Percentiles rank a stretch among this genome's conserved stretches.
These are phyloP conservation scores for Geodia barretti DNA, from an alignment of 37 sponge, comb jelly and placozoan species.

Conservation along the genomic window DNA sequence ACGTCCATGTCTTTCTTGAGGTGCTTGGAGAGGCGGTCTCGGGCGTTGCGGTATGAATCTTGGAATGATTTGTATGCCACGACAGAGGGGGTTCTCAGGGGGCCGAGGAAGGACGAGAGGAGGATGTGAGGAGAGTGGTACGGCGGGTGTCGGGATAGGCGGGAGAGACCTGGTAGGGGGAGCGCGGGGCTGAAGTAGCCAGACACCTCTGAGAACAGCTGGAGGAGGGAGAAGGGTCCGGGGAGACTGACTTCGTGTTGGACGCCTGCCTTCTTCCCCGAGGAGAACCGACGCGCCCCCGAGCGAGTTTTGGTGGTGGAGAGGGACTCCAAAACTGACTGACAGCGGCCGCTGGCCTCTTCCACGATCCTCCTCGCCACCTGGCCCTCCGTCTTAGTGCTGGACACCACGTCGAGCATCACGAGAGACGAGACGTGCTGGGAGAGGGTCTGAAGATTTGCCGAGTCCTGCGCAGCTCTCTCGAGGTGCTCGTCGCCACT, in stretches of 20 bases:
- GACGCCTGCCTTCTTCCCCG: background rate
- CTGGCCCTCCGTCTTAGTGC: conserved; percentile 31
- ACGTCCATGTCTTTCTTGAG: background rate
- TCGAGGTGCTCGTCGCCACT: conserved; percentile 67
- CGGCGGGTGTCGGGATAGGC: background rate
- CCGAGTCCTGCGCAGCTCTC: conserved; percentile 27
- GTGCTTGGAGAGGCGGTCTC: conserved; percentile 13
- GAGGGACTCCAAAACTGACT: background rate
- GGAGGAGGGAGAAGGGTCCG: conserved; percentile 40
- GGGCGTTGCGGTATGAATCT: conserved; percentile 12
- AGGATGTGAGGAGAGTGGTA: conserved; percentile 53
- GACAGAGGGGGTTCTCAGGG: background rate
- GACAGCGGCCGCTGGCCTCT: conserved; percentile 38
- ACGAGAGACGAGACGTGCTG: conserved; percentile 62
- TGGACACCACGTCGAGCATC: conserved; percentile 78
- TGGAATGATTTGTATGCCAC: conserved; percentile 4
- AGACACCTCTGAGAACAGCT: conserved; percentile 31
- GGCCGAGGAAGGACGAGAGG: conserved; percentile 29
- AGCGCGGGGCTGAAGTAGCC: conserved; percentile 10
- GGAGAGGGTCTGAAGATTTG: conserved; percentile 22
- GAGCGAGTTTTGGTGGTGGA: background rate
- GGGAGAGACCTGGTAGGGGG: background rate
- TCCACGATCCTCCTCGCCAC: conserved; percentile 50
- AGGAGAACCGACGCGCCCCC: background rate
- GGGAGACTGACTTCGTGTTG: background rate